Base-by-base conservation (phyloP, 2,113 vertebrate species). In the Strigops habroptila region DNA sequence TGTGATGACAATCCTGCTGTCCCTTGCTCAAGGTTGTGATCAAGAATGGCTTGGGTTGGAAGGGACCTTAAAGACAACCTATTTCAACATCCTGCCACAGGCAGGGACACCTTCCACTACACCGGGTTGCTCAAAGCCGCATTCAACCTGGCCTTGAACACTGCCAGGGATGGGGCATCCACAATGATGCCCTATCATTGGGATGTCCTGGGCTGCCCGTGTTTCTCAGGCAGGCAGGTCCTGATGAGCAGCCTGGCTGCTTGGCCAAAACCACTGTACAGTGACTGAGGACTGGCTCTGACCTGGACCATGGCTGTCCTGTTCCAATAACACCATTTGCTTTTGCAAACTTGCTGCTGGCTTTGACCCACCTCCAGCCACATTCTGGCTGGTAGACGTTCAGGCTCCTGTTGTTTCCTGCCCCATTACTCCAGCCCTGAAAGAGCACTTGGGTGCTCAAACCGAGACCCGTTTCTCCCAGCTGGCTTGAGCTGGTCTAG, bases 351-450 rank as follows among this genome's bases (percentile, higher is more conserved):
- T 12, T 49, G 27, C 27, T 1, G 2, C 41, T 69, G 49, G 30
- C 30, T 85, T 59, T 85, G 33, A 35, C 25, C 41, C 15, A 11
- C 23, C 37, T 87, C 41, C 73, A 44, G 71, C 48, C 65, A 5
- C 0, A 3, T 18, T 90, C 4, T 0, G 0, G 7, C 24, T 27
- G 6, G 17, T 46, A 62, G 28, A 51, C 1, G 3, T 94, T 69
- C 0, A 0, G 19, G 31, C 10, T 82, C 71, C 41, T 35, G 18
- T 59, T 33, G 10, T 44, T 67, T 78, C 65, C 67, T 35, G 12
- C 37, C 18, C 14, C 60, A 63, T 76, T 53, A 25, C 22, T 52
- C 27, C 65, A 87, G 69, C 74, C 69, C 65, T 93, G 51, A 84
- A 43, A 71, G 57, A 55, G 30, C n/a, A 51, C 14, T 51, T 48